phyloP scores from a whole-genome alignment of 2,797 vertebrate genomes.

The Chelonia mydas region DNA sequence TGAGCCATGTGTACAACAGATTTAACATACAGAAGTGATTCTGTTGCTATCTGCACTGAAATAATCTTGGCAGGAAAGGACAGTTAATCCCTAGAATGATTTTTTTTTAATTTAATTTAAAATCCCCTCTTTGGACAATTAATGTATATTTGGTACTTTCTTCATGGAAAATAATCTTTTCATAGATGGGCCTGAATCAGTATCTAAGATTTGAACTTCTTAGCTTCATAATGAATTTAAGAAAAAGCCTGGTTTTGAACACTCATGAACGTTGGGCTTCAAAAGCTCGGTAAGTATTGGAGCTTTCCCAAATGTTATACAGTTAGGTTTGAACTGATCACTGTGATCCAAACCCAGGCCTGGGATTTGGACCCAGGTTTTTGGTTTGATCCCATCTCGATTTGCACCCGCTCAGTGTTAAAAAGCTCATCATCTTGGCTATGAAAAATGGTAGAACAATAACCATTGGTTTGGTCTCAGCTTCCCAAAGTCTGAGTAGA shows the following conservation, averaged over 20 bases:
- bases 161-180: neutral
- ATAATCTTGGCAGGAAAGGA: conserved; percentile 51
- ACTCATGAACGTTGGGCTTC: conserved; percentile 4
- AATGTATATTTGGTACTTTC: neutral
- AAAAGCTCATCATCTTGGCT: conserved; percentile 29
- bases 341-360: conserved; percentile 21
- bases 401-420: conserved; percentile 35
- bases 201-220: neutral
- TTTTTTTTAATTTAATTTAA: conserved; percentile 37
- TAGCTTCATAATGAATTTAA: neutral
- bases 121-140: conserved; percentile 47
- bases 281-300: conserved; percentile 4
- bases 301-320: neutral
- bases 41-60: conserved; percentile 55
- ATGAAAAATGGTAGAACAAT: neutral
- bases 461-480: neutral
- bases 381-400: conserved; percentile 34
- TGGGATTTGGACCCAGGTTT: conserved; percentile 39
- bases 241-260: neutral
- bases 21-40: conserved; percentile 65
- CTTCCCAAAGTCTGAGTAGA: conserved; percentile 3
- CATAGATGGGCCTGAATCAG: conserved; percentile 8
- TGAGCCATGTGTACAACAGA: conserved; percentile 81
- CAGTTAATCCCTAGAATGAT: conserved; percentile 43
- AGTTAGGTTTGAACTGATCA: conserved; percentile 35